phyloP scores from a whole-genome alignment of 2,888 invertebrate genomes.

The Apodemia hepburni region DNA sequence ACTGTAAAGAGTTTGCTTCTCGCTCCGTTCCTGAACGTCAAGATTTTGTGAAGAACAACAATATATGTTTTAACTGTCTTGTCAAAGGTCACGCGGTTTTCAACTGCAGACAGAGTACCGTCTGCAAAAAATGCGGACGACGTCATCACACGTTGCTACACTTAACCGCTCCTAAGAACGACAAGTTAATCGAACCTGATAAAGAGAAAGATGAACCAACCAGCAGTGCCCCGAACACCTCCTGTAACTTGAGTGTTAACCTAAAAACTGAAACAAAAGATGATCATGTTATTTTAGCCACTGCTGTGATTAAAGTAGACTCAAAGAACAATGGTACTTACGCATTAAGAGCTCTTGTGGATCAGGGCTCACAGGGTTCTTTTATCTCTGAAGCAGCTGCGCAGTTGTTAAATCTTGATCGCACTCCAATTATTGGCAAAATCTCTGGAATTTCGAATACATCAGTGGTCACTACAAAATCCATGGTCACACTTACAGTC shows the following conservation, averaged over 20 bases:
- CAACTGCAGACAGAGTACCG: conserved; percentile 18
- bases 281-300: conserved; percentile 27
- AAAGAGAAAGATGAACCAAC: neutral
- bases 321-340: conserved; percentile 18
- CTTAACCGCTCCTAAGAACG: neutral
- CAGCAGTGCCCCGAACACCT: neutral
- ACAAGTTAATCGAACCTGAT: conserved; percentile 1
- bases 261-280: conserved; percentile 24
- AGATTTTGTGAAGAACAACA: conserved; percentile 28
- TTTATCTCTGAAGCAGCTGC: conserved; percentile 29
- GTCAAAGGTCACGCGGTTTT: conserved; percentile 23
- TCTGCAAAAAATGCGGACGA: conserved; percentile 30
- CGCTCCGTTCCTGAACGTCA: conserved; percentile 22
- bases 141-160: conserved; percentile 29
- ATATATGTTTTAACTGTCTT: conserved; percentile 31
- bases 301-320: conserved; percentile 24
- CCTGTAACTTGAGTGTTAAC: conserved; percentile 7
- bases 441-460: conserved; percentile 30
- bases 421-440: conserved; percentile 27
- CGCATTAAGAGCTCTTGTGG: conserved; percentile 28
- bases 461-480: conserved; percentile 29
- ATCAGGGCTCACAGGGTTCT: conserved; percentile 33
- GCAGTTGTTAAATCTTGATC: conserved; percentile 27
- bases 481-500: conserved; percentile 27
- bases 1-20: conserved; percentile 29